Percentiles rank a stretch among this genome's conserved stretches.
phyloP scores from a whole-genome alignment of 2,113 vertebrate species.

The Lophius piscatorius region DNA sequence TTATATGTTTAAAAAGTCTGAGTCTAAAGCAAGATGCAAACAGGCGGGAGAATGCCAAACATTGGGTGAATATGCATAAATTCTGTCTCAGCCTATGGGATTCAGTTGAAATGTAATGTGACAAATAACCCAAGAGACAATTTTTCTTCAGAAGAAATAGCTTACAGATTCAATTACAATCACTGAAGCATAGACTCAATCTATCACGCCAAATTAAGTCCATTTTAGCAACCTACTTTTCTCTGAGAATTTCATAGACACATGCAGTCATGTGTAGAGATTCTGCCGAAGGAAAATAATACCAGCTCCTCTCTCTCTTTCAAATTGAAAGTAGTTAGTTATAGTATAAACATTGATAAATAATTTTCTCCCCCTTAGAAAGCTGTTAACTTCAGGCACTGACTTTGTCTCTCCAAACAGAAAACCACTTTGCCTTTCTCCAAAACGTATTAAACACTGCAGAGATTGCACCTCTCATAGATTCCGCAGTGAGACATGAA shows the following conservation, averaged over 20 bases:
- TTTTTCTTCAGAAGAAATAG: constrained; percentile 99
- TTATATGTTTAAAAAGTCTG: constrained; percentile 9
- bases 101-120: constrained; percentile 98
- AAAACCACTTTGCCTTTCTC: constrained; percentile 45
- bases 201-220: constrained; percentile 99
- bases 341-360: constrained; percentile 72
- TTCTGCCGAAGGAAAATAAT: constrained; percentile 87
- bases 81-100: constrained; percentile 94
- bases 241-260: constrained; percentile 99
- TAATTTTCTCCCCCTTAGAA: constrained; percentile 63
- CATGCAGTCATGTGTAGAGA: constrained; percentile 93
- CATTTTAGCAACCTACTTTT: constrained; percentile 99
- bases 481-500: constrained; percentile 28
- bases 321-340: constrained; percentile 72
- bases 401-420: constrained; percentile 69
- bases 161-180: constrained; percentile 99
- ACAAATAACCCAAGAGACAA: constrained; percentile 97
- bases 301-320: constrained; percentile 60
- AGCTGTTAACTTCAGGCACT: constrained; percentile 63
- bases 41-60: constrained; percentile 88
- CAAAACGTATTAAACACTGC: constrained; percentile 64
- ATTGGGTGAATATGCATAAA: constrained; percentile 89
- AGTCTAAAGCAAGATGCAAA: constrained; percentile 81
- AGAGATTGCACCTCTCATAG: constrained; percentile 33
- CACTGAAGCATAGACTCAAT: constrained; percentile 99